Base-by-base conservation (phyloP, 2,797 vertebrate genomes). In the Tenualosa thibaudeaui region DNA sequence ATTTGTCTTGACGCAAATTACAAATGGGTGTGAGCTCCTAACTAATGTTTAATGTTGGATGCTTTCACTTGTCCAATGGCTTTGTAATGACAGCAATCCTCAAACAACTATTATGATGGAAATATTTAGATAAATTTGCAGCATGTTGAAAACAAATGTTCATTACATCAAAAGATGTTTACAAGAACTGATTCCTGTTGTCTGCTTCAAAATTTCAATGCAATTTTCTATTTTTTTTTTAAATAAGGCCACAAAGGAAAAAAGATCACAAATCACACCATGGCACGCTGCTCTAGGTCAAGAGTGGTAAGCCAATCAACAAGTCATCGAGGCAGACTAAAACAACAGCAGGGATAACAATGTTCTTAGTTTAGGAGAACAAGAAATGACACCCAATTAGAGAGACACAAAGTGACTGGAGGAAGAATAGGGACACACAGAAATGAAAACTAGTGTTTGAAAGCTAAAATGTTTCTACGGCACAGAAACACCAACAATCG, bases 331-430 rank as follows among this genome's bases (percentile, higher is more conserved):
- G 37, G 15, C 68, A 75, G 13, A 46, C 71, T 78, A 46, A 19
- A 78, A 78, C 71, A 78, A 78, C 17, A 46, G 17, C 6, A 78
- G 71, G 68, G 71, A 43, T 40, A 78, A 78, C 19, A 78, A 43
- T 19, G 19, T 19, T 78, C 40, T 46, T 37, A 31, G 5, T 78
- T 78, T 78, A 40, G 40, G 71, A 78, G 6, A 78, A 78, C 71
- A 78, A 40, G 71, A 78, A 78, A 78, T 46, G 40, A 40, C 71
- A 46, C 37, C 71, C 71, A 19, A 78, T 78, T 78, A 78, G 40
- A n/a, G 8, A 19, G 17, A 46, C 71, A 78, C 71, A 10, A 22
- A 22, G 46, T 6, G 17, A 37, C 17, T 37, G 15, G 37, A 17
- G 15, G 37, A 17, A 71, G 3, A 40, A 17, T 17, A 71, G 68